Evolutionary conservation across 2,113 vertebrate species (phyloP), one percentile per base, ranked within the genome.

Genomic region (Ctenodactylus gundi): DNA sequence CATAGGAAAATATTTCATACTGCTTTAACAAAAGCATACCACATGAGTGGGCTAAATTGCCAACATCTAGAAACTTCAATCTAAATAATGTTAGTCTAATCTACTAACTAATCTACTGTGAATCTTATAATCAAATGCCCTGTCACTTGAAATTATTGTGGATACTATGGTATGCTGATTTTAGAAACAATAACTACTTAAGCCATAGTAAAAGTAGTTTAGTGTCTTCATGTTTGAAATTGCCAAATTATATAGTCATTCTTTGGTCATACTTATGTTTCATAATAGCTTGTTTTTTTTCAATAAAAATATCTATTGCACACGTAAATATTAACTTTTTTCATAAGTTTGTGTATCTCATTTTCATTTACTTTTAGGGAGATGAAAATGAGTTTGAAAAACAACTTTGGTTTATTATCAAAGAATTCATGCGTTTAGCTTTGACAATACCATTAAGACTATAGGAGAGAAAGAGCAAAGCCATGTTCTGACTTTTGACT

Each of bases 401-500:
- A 95, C 3, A 89, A 75, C 68, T 70, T 41, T 5, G 25, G 6
- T 51, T 21, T 83, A 77, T 86, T 83, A 83, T 94, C 73, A 94
- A 95, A 84, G 80, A 51, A 94, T 6, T 85, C 70, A 65, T 4
- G 51, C 46, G 53, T 93, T 95, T 82, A 75, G 67, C 55, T 95
- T 85, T 95, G 70, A 88, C 27, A 85, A 57, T 90, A 4, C 73
- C 65, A 96, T 96, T 96, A 96, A n/a, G 39, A 36, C 78, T 93
- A 58, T 39, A 92, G 68, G 64, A 92, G 73, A 75, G 29, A 94
- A 77, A 41, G 60, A 90, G 73, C 65, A 90, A 94, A 93, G 68
- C 29, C 49, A 55, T 82, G 57, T 44, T 90, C 83, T 95, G 93
- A 90, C 92, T 92, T 90, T 94, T 97, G 81, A 90, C 94, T 96